Evolutionary conservation across 1,140 invertebrate species (phyloP), one percentile per base, ranked within the genome.

Genomic region (Ostrea edulis): DNA sequence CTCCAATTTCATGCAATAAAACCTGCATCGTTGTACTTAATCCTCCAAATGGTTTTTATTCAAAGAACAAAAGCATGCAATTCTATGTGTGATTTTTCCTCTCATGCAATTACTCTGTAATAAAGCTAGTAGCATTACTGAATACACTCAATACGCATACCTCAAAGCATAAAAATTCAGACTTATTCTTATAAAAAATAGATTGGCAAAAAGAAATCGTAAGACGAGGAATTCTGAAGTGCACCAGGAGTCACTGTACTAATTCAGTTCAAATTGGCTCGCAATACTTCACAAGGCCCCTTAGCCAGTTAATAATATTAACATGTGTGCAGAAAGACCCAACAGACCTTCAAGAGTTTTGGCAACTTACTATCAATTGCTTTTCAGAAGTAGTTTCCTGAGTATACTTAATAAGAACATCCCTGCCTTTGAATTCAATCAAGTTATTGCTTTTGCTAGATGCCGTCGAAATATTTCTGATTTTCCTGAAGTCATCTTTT

Each of bases 301-400:
- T 17, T 14, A 14, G 22, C 68, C 68, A 29, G 68, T 77, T 77
- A 77, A 77, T 77, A 77, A 77, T 77, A 29, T 29, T 77, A 77
- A 44, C 68, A 77, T 17, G 29, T 77, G 68, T 77, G 25, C 29
- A 29, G 11, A 77, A 77, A 77, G 29, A 35, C 22, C n/a, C 68
- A 29, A 9, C 25, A 14, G 29, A 77, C 68, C 11, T 77, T 77
- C 9, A 11, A 77, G 68, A 35, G 25, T 77, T 35, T 77, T 77
- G 68, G 68, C 68, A 77, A 77, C 25, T 77, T 14, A 11, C 12
- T 77, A 77, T 25, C 68, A 77, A 77, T 77, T 77, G 12, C 68
- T 77, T 22, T 77, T 77, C 68, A 77, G 29, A 77, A 77, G 68
- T 29, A 25, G 14, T 35, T 77, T 77, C 35, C 29, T 35, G 68